These are phyloP conservation scores for Scotopteryx bipunctaria DNA, from an alignment of 2,888 invertebrate species.

Conservation along the genomic window DNA sequence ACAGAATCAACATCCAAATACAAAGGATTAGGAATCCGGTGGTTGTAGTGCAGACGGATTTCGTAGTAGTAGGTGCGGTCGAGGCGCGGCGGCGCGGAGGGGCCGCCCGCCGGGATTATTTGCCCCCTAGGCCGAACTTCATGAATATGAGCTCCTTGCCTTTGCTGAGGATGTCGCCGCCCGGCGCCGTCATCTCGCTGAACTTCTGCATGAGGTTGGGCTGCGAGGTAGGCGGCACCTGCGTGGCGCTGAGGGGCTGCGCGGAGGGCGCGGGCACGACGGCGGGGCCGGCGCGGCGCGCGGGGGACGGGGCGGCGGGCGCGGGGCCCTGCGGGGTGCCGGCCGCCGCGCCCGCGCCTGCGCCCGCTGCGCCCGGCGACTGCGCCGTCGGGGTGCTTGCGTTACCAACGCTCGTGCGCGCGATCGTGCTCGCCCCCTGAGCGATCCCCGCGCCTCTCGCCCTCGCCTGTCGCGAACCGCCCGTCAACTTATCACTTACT, in stretches of 20 bases:
- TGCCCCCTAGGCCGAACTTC: conserved; percentile 94
- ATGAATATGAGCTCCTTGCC: conserved; percentile 97
- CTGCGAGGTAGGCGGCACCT: conserved; percentile 73
- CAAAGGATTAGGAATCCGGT: conserved; percentile 18
- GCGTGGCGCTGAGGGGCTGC: conserved; percentile 58
- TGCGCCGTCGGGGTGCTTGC: conserved; percentile 71
- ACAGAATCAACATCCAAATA: conserved; percentile 24
- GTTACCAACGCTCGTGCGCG: conserved; percentile 86
- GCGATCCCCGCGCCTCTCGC: conserved; percentile 80
- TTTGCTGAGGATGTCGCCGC: conserved; percentile 95
- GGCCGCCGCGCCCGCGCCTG: conserved; percentile 37
- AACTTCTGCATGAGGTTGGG: conserved; percentile 95
- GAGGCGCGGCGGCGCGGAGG: conserved; percentile 38
- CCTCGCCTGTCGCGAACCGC: conserved; percentile 69
- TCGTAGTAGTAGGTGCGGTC: conserved; percentile 42
- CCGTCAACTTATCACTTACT: conserved; percentile 30
- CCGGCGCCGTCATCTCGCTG: conserved; percentile 94
- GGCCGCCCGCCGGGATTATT: conserved; percentile 81
- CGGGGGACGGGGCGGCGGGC: conserved; percentile 63
- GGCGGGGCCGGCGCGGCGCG: conserved; percentile 74
- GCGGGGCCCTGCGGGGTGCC: conserved; percentile 40
- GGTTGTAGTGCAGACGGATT: conserved; percentile 29
- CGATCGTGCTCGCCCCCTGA: conserved; percentile 77
- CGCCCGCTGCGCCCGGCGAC: conserved; percentile 55
- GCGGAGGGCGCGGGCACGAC: conserved; percentile 76